Evolutionary conservation across 2,797 vertebrate genomes (phyloP), one percentile per base, ranked within the genome.

Genomic region (Leptoclinus maculatus): DNA sequence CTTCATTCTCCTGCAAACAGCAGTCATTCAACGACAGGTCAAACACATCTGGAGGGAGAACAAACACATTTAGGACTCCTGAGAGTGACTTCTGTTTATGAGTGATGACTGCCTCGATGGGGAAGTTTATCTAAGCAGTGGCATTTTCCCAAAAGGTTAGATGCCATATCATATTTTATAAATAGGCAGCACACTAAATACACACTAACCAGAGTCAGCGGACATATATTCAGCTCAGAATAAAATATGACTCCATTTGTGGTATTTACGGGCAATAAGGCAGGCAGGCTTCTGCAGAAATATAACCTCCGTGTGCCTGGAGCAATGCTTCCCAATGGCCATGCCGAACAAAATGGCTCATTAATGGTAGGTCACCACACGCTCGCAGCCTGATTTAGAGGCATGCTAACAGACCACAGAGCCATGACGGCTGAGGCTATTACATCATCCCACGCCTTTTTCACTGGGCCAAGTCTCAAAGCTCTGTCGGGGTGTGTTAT

Each of bases 1-100:
- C 97, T 32, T 94, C 93, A 79, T 95, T 97, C 69, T 98, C 97
- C 41, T 95, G 92, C 10, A 94, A 92, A 89, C 92, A 94, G 80
- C 95, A 91, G 74, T 94, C 95, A 89, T 89, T 94, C 85, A 95
- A 3, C 0, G 88, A 89, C 79, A 95, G 74, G 81, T 98, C 97
- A 82, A 95, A 94, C n/a, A 96, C 87, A 87, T 98, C 97, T 97
- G 92, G 73, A 92, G 91, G 87, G 78, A 93, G 92, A 91, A 83
- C n/a, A 87, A 83, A 87, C 71, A 74, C 14, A 64, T 66, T 81
- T 62, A 85, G 69, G 58, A 78, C 56, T 71, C 70, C 13, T 39
- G 29, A 51, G 25, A 76, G 27, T 10, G 38, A 54, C 60, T 27
- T 41, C 29, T 78, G 19, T 64, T 59, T 59, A 76, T 51, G 53